A percentile compares a stretch with the other conserved stretches of the same genome.
These are phyloP conservation scores for Pachyseris speciosa DNA, from an alignment of 64 coral and sea anemone genomes.

Conservation along the genomic window DNA sequence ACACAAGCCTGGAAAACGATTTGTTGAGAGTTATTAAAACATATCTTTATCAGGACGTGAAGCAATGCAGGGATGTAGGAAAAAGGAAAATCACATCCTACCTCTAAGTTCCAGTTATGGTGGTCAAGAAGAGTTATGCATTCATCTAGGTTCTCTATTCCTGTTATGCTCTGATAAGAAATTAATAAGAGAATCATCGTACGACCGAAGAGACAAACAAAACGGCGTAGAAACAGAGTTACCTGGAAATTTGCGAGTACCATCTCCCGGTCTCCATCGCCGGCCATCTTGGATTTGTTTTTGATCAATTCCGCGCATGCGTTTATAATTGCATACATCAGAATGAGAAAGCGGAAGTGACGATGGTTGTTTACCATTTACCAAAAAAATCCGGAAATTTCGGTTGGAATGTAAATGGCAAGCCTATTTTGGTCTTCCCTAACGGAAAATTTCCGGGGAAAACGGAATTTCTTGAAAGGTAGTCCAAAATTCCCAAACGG, in stretches of 20 bases:
- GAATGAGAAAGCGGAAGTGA: conserved; percentile 36
- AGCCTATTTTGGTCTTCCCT: no score
- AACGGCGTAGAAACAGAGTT: neutral
- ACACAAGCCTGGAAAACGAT: conserved; percentile 75
- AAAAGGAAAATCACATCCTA: conserved; percentile 21
- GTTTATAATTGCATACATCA: conserved; percentile 46
- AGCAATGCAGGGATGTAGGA: neutral
- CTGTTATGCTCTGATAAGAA: conserved; percentile 90
- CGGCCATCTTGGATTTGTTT: conserved; percentile 92
- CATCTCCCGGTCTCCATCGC: conserved; percentile 95
- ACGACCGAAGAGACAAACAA: neutral
- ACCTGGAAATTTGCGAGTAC: conserved; percentile 99
- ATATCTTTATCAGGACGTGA: neutral
- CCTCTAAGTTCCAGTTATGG: conserved; percentile 97
- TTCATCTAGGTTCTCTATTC: conserved; percentile 97
- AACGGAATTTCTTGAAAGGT: no score
- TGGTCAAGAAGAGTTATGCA: conserved; percentile 94
- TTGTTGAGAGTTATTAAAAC: neutral
- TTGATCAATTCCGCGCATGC: conserved; percentile 55
- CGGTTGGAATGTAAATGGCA: no score
- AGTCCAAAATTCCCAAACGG: no score
- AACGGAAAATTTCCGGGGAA: no score
- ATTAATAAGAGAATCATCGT: neutral
- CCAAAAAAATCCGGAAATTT: no score
- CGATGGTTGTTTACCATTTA: no score